phyloP scores from a whole-genome alignment of 1,140 invertebrate species.

The Neelides sp. region DNA sequence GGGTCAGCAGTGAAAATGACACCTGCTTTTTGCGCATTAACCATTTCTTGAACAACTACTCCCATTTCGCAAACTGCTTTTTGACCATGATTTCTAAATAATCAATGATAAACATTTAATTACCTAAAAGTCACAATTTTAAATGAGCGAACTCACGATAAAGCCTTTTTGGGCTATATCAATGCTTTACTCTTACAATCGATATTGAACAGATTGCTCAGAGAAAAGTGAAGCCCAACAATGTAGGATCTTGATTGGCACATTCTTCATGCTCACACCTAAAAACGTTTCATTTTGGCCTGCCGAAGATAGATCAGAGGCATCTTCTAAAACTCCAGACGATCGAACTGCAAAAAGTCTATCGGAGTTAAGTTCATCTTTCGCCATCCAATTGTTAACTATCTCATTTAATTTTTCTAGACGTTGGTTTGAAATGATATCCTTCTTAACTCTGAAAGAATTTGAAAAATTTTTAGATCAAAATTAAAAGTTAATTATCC shows the following conservation, averaged over 20 bases:
- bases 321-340: slow-evolving; percentile 63
- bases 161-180: too few relatives aligned
- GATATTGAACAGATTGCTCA: slow-evolving; percentile 58
- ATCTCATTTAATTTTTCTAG: neutral
- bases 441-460: slow-evolving; percentile 19
- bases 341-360: slow-evolving; percentile 43
- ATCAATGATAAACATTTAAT: neutral
- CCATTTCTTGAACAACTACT: slow-evolving; percentile 69
- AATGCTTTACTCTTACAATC: slow-evolving; percentile 43
- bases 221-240: slow-evolving; percentile 72
- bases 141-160: too few relatives aligned
- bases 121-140: too few relatives aligned
- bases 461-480: too few relatives aligned
- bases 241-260: slow-evolving; percentile 46
- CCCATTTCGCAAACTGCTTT: slow-evolving; percentile 51
- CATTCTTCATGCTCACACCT: slow-evolving; percentile 44
- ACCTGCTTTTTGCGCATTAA: slow-evolving; percentile 53
- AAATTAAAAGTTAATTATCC: neutral
- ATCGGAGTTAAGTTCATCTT: slow-evolving; percentile 13
- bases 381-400: neutral
- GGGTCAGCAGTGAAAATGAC: slow-evolving; percentile 71
- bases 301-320: slow-evolving; percentile 60
- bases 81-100: slow-evolving; percentile 50
- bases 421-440: slow-evolving; percentile 3
- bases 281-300: slow-evolving; percentile 70